A percentile compares a stretch with the other conserved stretches of the same genome.
phyloP scores from a whole-genome alignment of 2,113 vertebrate genomes.

The Prunella himalayana region DNA sequence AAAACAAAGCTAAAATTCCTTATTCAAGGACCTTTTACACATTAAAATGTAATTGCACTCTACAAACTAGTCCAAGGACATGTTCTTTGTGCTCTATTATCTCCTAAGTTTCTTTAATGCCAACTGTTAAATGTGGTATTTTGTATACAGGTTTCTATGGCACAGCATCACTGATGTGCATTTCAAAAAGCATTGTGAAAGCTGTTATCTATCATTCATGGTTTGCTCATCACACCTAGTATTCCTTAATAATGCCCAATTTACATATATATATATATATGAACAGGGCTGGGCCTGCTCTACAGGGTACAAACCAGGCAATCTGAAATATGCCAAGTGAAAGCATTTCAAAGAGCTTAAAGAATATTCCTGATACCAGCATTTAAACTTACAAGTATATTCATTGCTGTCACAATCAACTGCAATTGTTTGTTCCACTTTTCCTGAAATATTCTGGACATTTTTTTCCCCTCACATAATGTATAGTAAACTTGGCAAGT shows the following conservation, averaged over 20 bases:
- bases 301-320: not conserved
- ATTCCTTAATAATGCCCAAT: not conserved
- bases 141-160: not conserved
- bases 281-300: not conserved
- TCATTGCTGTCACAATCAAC: not conserved
- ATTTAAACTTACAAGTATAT: not conserved
- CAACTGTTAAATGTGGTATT: not conserved
- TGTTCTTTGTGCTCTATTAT: not conserved
- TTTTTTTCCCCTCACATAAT: not conserved
- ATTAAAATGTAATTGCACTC: not conserved
- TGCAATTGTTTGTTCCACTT: not conserved
- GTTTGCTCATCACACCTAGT: not conserved
- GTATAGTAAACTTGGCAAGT: slow-evolving; percentile 9
- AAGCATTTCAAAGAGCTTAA: not conserved
- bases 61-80: not conserved
- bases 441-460: not conserved
- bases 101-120: not conserved
- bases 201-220: not conserved
- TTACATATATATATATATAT: not conserved
- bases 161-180: not conserved
- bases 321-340: not conserved
- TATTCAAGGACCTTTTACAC: not conserved
- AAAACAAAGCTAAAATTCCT: not conserved
- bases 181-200: not conserved
- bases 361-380: not conserved